phyloP scores from a whole-genome alignment of 2,797 vertebrate genomes.

The Euphonia xanthogaster region DNA sequence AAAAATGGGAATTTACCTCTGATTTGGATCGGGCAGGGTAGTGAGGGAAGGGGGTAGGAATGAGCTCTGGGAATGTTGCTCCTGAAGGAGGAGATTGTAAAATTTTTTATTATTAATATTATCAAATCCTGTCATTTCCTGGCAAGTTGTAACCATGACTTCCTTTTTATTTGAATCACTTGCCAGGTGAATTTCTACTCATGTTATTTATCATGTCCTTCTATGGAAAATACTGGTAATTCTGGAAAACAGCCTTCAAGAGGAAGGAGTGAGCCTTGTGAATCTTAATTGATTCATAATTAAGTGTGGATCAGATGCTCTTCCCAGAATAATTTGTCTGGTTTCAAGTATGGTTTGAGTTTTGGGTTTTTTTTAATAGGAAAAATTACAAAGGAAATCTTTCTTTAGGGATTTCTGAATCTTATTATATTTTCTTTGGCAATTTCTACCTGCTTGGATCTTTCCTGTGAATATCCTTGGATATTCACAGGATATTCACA shows the following conservation, averaged over 20 bases:
- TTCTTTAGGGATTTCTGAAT: background rate
- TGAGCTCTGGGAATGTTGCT: accelerated
- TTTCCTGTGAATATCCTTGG: background rate
- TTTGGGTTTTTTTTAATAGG: background rate
- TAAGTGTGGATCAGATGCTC: background rate
- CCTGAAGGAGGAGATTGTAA: background rate
- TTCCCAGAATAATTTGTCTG: background rate
- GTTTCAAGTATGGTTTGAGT: background rate
- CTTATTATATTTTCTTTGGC: background rate
- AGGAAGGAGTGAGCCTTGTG: background rate
- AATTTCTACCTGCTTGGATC: background rate
- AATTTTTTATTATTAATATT: background rate
- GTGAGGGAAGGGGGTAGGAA: background rate
- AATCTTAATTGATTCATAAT: background rate
- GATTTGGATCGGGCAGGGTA: background rate
- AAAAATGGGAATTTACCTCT: background rate
- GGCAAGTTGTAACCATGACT: background rate
- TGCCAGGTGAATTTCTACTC: background rate
- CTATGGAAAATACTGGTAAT: background rate
- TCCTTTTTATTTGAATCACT: background rate
- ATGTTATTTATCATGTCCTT: accelerated
- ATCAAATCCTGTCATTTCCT: background rate
- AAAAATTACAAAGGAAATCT: accelerated
- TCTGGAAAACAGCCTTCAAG: background rate
- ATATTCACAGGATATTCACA: too few species aligned